Evolutionary conservation across 1,140 invertebrate species (phyloP).

Genomic region (Riptortus pedestris): DNA sequence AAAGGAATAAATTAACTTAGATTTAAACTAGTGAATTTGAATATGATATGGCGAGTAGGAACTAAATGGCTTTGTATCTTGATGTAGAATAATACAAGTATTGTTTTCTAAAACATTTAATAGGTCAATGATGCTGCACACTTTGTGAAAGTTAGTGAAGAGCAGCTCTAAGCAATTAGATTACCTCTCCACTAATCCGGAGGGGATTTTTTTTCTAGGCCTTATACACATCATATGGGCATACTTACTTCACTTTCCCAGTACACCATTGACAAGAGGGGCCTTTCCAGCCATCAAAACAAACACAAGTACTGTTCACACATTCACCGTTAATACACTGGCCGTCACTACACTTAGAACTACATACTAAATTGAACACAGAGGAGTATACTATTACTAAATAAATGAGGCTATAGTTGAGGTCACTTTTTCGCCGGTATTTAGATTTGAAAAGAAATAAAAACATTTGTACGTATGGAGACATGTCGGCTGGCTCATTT

Average conservation of each 20-base stretch:
- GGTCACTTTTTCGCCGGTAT: slow-evolving; percentile 58
- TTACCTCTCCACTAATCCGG: neutral
- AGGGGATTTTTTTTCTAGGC: too few species aligned
- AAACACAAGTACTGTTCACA: slow-evolving; percentile 74
- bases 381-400: slow-evolving; percentile 40
- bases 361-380: slow-evolving; percentile 42
- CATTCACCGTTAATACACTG: slow-evolving; percentile 59
- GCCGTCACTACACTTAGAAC: slow-evolving; percentile 35
- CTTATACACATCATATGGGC: slow-evolving; percentile 3
- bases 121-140: neutral
- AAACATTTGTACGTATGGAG: slow-evolving; percentile 68
- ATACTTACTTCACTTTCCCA: slow-evolving; percentile 77
- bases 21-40: too few species aligned
- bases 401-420: slow-evolving; percentile 27
- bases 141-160: slow-evolving; percentile 3
- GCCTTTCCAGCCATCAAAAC: slow-evolving; percentile 82
- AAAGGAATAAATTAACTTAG: too few species aligned
- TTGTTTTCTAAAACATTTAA: too few species aligned
- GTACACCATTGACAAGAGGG: slow-evolving; percentile 77
- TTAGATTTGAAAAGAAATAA: slow-evolving; percentile 74
- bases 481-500: slow-evolving; percentile 46
- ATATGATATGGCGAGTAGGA: too few species aligned
- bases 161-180: neutral
- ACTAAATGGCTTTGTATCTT: too few species aligned
- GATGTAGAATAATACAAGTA: too few species aligned